Evolutionary conservation across 1,140 invertebrate species (phyloP).

Genomic region (Oncopeltus fasciatus): DNA sequence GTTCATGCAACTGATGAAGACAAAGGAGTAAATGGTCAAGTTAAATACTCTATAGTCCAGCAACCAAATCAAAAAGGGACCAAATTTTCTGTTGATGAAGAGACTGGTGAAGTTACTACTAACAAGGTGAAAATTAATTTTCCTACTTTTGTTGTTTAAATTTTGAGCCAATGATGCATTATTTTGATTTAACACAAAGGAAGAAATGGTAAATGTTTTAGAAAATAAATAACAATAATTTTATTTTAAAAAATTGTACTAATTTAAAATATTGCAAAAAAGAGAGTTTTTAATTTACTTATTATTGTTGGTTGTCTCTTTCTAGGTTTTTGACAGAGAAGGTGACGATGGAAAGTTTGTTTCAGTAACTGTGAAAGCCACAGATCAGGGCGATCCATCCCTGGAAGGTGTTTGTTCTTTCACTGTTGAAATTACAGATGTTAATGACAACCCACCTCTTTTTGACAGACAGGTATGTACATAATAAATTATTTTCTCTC

Average conservation of each 20-base stretch:
- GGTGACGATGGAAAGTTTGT: slow-evolving; percentile 92
- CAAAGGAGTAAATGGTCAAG: slow-evolving; percentile 84
- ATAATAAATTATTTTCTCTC: not conserved
- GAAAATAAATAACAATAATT: too few species aligned
- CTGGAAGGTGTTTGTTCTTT: slow-evolving; percentile 90
- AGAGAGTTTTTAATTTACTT: not conserved
- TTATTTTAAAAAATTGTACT: too few species aligned
- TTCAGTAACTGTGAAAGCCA: slow-evolving; percentile 87
- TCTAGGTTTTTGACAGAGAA: slow-evolving; percentile 78
- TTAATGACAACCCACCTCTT: slow-evolving; percentile 84
- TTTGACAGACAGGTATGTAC: slow-evolving; percentile 77
- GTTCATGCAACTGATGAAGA: slow-evolving; percentile 87
- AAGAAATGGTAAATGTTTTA: too few species aligned
- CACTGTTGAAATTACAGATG: slow-evolving; percentile 89
- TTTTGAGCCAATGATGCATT: too few species aligned
- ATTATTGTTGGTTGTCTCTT: slow-evolving; percentile 15
- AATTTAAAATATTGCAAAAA: not conserved
- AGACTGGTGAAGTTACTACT: slow-evolving; percentile 82
- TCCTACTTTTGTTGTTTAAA: too few species aligned
- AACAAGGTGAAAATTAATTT: slow-evolving; percentile 52
- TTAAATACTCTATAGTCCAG: slow-evolving; percentile 89
- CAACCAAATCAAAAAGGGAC: slow-evolving; percentile 92
- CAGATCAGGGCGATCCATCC: slow-evolving; percentile 89
- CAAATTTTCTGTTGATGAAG: slow-evolving; percentile 87
- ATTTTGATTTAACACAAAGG: too few species aligned